Percentiles rank a stretch among this genome's conserved stretches.
These are phyloP conservation scores for Galaxea fascicularis DNA, from an alignment of 92 coral and sea anemone species.

Conservation along the genomic window DNA sequence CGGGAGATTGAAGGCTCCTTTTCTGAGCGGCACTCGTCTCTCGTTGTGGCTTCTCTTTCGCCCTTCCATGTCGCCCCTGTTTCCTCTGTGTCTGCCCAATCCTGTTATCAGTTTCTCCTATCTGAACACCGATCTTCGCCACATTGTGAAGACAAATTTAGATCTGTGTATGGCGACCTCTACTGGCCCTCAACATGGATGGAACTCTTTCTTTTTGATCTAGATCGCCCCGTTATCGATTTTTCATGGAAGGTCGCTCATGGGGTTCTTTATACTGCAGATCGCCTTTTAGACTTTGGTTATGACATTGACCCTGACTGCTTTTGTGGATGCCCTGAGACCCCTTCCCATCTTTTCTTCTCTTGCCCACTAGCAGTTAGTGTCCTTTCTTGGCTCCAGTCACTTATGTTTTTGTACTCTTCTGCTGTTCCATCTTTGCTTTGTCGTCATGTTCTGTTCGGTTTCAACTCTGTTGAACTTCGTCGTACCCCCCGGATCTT, in stretches of 20 bases:
- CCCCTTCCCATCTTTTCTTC: conserved; percentile 27
- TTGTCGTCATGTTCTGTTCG: conserved; percentile 19
- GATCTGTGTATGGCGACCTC: background rate
- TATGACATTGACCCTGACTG: background rate
- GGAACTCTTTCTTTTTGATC: background rate
- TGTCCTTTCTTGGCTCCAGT: conserved; percentile 16
- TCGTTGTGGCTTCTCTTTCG: background rate
- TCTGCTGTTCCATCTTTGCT: background rate
- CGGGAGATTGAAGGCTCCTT: background rate
- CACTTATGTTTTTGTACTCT: background rate
- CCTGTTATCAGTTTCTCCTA: background rate
- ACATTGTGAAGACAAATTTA: background rate
- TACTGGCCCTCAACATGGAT: conserved; percentile 31
- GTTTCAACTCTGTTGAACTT: conserved; percentile 5
- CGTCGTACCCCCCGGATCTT: conserved; percentile 6
- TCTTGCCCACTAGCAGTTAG: conserved; percentile 41
- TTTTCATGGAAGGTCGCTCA: conserved; percentile 26
- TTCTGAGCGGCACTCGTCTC: too few relatives aligned
- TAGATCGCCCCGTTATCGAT: background rate
- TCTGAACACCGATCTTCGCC: background rate
- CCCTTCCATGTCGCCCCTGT: background rate
- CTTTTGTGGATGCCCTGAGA: too few relatives aligned
- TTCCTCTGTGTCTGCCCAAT: background rate
- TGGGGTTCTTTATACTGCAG: conserved; percentile 19
- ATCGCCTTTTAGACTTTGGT: background rate